Conservation (phyloP, 64 coral and sea anemone genomes). For the Stichodactyla mertensii region DNA sequence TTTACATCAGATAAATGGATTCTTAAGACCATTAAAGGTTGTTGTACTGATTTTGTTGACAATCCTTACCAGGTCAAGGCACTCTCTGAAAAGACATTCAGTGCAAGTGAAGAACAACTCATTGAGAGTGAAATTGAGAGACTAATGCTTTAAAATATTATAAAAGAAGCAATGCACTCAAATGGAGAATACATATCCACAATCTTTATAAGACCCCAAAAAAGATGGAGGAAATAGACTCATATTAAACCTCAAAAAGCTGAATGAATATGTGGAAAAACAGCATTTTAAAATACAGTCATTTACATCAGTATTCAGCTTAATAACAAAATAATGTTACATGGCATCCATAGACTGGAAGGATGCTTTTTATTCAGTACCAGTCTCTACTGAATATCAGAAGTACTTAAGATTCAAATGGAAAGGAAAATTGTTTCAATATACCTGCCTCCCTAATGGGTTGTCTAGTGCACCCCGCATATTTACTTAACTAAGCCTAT, state of each 20-base stretch:
- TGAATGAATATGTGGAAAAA: neutral
- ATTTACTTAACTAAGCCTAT: conserved; percentile 28
- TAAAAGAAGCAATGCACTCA: neutral
- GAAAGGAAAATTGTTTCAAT: conserved; percentile 28
- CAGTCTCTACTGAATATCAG: conserved; percentile 4
- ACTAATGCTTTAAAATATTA: neutral
- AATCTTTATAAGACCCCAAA: conserved; percentile 13
- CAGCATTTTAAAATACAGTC: conserved; percentile 22
- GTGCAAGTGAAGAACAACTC: neutral
- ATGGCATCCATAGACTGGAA: conserved; percentile 31
- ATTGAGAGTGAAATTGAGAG: neutral
- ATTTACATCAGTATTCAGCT: conserved; percentile 6
- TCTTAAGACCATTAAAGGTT: neutral
- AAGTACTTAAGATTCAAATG: conserved; percentile 18
- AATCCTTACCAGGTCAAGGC: neutral
- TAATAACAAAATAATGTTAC: conserved; percentile 21
- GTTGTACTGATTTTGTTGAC: neutral
- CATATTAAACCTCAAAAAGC: conserved; percentile 10
- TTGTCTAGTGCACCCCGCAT: conserved; percentile 19
- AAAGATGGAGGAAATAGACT: neutral
- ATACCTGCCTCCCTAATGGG: conserved; percentile 28
- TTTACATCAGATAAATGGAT: conserved; percentile 6
- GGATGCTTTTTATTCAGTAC: neutral
- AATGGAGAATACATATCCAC: conserved; percentile 8
- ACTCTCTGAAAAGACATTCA: neutral